Evolutionary conservation across 1,140 invertebrate genomes (phyloP).

Genomic region (Drosophila aff.): DNA sequence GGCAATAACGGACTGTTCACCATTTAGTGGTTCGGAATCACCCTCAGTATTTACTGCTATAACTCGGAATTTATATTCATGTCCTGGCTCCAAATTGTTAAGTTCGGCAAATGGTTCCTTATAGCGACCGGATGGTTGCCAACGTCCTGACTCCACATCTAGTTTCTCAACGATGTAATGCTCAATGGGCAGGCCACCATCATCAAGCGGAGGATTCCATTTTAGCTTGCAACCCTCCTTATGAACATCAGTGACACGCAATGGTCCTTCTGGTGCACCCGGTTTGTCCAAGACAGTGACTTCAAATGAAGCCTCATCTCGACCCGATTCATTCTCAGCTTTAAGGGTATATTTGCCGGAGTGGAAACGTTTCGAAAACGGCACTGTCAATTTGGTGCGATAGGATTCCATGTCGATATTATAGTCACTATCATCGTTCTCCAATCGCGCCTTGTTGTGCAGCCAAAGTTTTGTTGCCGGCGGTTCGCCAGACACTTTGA

Average conservation of each 20-base stretch:
- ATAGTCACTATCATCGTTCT: slow-evolving; percentile 87
- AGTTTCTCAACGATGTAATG: slow-evolving; percentile 97
- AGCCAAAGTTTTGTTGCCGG: slow-evolving; percentile 94
- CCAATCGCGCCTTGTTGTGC: slow-evolving; percentile 91
- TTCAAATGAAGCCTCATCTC: slow-evolving; percentile 95
- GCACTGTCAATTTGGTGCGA: slow-evolving; percentile 92
- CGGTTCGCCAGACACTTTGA: slow-evolving; percentile 96
- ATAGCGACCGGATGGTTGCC: slow-evolving; percentile 92
- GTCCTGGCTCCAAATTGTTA: slow-evolving; percentile 93
- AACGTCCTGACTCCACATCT: slow-evolving; percentile 93
- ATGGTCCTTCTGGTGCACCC: slow-evolving; percentile 94
- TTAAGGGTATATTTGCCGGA: slow-evolving; percentile 94
- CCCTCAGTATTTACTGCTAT: slow-evolving; percentile 98
- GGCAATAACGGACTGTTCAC: slow-evolving; percentile 95
- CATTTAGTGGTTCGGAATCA: slow-evolving; percentile 95
- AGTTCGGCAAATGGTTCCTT: slow-evolving; percentile 94
- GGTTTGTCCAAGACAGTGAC: slow-evolving; percentile 95
- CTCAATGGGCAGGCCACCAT: slow-evolving; percentile 96
- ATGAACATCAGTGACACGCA: slow-evolving; percentile 95
- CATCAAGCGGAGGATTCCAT: slow-evolving; percentile 96
- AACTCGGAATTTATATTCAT: slow-evolving; percentile 99
- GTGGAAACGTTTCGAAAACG: slow-evolving; percentile 91
- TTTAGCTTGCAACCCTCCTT: slow-evolving; percentile 96
- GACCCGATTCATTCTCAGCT: slow-evolving; percentile 95
- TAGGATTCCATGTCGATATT: slow-evolving; percentile 94